Percentiles rank a stretch among this genome's conserved stretches.
Evolutionary conservation across 2,888 invertebrate species (phyloP).

Genomic region (Synanthedon formicaeformis): DNA sequence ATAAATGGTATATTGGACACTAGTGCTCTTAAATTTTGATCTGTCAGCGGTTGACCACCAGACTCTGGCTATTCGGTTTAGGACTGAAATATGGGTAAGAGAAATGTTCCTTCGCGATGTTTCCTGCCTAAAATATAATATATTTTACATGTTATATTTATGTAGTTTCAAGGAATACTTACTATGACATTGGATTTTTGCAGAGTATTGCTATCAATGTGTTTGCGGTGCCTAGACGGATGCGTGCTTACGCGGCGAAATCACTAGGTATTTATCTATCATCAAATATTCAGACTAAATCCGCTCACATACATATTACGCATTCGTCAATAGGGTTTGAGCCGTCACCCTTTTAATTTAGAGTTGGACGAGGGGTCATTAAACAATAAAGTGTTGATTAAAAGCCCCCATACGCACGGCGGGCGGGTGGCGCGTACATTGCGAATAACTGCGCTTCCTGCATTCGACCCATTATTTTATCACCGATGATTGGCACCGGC

Average conservation of each 20-base stretch:
- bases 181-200: too few relatives aligned
- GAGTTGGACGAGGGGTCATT: slow-evolving; percentile 66
- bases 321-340: slow-evolving; percentile 65
- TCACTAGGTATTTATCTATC: slow-evolving; percentile 34
- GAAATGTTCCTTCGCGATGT: too few relatives aligned
- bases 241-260: slow-evolving; percentile 5
- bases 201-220: background rate
- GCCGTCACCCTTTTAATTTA: slow-evolving; percentile 71
- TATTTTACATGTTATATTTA: too few relatives aligned
- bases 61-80: too few relatives aligned
- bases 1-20: too few relatives aligned
- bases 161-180: too few relatives aligned
- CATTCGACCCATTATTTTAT: slow-evolving; percentile 61
- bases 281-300: slow-evolving; percentile 56
- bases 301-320: slow-evolving; percentile 59
- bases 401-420: slow-evolving; percentile 66
- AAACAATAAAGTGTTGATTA: slow-evolving; percentile 72
- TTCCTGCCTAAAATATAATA: too few relatives aligned
- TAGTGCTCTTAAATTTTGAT: too few relatives aligned
- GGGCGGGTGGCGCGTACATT: slow-evolving; percentile 22
- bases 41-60: too few relatives aligned
- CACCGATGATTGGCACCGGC: slow-evolving; percentile 62
- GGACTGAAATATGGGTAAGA: too few relatives aligned
- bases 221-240: slow-evolving; percentile 4
- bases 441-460: slow-evolving; percentile 68